Evolutionary conservation across 2,113 vertebrate genomes (phyloP), one percentile per base, ranked within the genome.

Genomic region (Corythoichthys intestinalis): DNA sequence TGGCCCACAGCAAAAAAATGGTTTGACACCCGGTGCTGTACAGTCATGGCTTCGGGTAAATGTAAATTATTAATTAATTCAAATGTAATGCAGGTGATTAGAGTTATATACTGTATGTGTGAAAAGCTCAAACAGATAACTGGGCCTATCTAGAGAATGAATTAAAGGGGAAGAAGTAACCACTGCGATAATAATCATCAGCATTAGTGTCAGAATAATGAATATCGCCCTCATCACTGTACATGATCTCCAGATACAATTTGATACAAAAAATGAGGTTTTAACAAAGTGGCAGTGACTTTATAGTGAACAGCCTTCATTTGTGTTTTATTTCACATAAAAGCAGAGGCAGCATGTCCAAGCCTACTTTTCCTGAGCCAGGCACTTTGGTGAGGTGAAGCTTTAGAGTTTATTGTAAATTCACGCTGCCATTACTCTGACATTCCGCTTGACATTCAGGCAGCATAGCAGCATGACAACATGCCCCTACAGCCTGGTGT

Each of bases 381-480:
- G 17, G 56, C 49, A 73, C 15, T 75, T 12, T 6, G 58, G 67
- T 75, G 71, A 74, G 68, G 73, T 67, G 84, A 79, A 72, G 75
- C 77, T 72, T 28, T 61, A 62, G 48, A 81, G 67, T 78, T 79
- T 71, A 76, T 82, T 85, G 74, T 83, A 73, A 63, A 79, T 85
- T 83, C 76, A 76, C 77, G 72, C 65, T 66, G 76, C 86, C 83
- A 87, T 87, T 75, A 85, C 80, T 87, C 75, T 87, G 84, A 85
- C 83, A 87, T 89, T 86, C 86, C 86, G 80, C 76, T 91, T 92
- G 90, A 92, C 88, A 92, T 92, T 91, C 91, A 91, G 91, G 88
- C 89, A 90, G 88, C 89, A 83, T 88, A 88, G 91, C 90, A 90
- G 90, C 89, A 89, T 91, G 90, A 89, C 89, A 91, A 92, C 87